Percentiles rank a stretch among this genome's conserved stretches.
Conservation (phyloP, 2,888 invertebrate species). For the Plagiodera versicolora region DNA sequence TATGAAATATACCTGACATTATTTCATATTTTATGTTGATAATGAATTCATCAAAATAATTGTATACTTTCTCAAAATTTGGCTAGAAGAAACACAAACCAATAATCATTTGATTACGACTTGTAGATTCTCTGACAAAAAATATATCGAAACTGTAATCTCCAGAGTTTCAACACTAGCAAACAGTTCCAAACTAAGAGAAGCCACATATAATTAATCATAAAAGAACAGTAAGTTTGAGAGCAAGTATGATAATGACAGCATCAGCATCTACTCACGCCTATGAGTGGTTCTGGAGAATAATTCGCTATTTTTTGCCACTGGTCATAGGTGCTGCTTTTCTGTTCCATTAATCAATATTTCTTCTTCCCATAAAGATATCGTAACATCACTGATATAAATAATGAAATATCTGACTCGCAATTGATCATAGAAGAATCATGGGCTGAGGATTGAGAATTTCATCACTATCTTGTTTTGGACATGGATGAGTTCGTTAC, state of each 20-base stretch:
- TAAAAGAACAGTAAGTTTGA: background rate
- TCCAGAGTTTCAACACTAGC: constrained; percentile 6
- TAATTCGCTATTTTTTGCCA: too few species aligned
- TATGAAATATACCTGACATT: too few species aligned
- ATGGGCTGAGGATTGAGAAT: background rate
- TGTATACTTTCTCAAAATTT: too few species aligned
- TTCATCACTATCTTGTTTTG: background rate
- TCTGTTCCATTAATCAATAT: too few species aligned
- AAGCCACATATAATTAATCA: background rate
- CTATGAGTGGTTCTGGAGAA: background rate
- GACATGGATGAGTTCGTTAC: background rate
- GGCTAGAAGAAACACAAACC: too few species aligned
- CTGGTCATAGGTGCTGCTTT: too few species aligned
- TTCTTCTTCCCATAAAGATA: too few species aligned
- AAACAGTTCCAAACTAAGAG: constrained; percentile 7
- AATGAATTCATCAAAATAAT: too few species aligned
- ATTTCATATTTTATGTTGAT: too few species aligned
- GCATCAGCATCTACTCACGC: background rate
- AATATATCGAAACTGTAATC: background rate
- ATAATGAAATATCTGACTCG: too few species aligned
- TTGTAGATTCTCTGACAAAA: background rate
- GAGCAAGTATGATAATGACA: background rate
- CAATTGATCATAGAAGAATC: too few species aligned
- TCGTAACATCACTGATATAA: too few species aligned
- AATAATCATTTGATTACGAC: background rate